Evolutionary conservation across 2,888 invertebrate species (phyloP).

Genomic region (Brassicogethes aeneus): DNA sequence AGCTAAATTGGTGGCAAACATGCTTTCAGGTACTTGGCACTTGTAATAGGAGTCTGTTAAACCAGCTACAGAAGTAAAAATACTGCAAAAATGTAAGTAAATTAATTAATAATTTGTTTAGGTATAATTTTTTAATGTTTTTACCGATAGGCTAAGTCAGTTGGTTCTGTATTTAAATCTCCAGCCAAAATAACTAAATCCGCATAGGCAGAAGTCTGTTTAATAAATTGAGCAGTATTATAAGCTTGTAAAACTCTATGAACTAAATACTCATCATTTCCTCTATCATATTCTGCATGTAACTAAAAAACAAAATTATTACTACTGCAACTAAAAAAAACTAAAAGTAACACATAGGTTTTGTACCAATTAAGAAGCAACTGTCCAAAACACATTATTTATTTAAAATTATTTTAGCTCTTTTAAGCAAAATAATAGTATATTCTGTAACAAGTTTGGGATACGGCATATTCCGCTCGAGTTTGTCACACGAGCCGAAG

Average conservation of each 20-base stretch:
- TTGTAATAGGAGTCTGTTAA: conserved; percentile 45
- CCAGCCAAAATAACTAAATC: conserved; percentile 86
- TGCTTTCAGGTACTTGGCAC: conserved; percentile 27
- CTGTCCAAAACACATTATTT: too few relatives aligned
- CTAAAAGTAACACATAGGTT: too few relatives aligned
- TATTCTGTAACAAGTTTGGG: too few relatives aligned
- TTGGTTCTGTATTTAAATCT: conserved; percentile 88
- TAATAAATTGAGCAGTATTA: conserved; percentile 90
- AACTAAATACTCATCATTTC: conserved; percentile 80
- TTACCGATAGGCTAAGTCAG: conserved; percentile 68
- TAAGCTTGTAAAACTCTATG: conserved; percentile 91
- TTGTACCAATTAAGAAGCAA: too few relatives aligned
- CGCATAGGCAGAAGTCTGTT: conserved; percentile 66
- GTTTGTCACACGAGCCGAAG: too few relatives aligned
- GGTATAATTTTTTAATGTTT: neutral
- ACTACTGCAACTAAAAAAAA: conserved; percentile 4
- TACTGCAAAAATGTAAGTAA: conserved; percentile 30
- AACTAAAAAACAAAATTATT: conserved; percentile 51
- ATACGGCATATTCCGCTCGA: too few relatives aligned
- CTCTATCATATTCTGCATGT: conserved; percentile 86
- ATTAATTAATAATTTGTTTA: neutral
- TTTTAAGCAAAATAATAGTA: too few relatives aligned
- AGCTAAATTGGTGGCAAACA: conserved; percentile 66
- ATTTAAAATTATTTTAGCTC: too few relatives aligned
- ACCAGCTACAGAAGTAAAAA: conserved; percentile 49